These are phyloP conservation scores for Macroglossus sobrinus DNA, from an alignment of 2,113 vertebrate species.

Conservation along the genomic window DNA sequence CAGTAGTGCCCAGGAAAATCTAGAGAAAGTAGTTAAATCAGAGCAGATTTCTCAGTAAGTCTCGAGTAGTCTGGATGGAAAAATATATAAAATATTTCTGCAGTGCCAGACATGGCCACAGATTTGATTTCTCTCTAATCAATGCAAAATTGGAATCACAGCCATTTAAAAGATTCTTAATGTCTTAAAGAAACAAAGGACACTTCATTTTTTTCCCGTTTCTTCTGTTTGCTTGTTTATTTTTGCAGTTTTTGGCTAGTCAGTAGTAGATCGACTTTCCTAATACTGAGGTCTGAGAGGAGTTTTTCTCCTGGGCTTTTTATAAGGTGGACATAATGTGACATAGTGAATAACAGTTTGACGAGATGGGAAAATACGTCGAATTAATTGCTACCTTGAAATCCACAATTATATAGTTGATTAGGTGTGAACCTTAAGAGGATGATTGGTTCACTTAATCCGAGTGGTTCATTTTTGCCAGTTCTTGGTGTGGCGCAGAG, in stretches of 20 bases:
- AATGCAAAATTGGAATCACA: neutral
- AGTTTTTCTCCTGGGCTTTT: neutral
- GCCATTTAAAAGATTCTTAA: neutral
- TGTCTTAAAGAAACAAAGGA: neutral
- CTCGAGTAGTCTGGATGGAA: neutral
- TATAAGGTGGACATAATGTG: neutral
- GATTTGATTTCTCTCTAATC: neutral
- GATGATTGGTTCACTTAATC: neutral
- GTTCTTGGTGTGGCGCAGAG: neutral
- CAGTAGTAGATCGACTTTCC: neutral
- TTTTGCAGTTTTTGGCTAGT: neutral
- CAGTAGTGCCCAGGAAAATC: neutral
- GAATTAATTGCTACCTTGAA: neutral
- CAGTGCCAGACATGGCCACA: neutral
- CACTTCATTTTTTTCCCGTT: neutral
- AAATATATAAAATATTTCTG: neutral
- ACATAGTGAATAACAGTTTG: neutral
- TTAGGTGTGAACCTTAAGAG: constrained; percentile 33
- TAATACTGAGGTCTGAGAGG: neutral
- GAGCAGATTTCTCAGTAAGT: neutral
- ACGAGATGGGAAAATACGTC: neutral
- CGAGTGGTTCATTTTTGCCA: neutral
- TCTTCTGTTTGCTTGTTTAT: neutral
- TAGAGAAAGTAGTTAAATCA: neutral
- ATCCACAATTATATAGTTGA: neutral